Conservation (phyloP, 2,888 invertebrate genomes). For the Lepidocyrtoides sp. region DNA sequence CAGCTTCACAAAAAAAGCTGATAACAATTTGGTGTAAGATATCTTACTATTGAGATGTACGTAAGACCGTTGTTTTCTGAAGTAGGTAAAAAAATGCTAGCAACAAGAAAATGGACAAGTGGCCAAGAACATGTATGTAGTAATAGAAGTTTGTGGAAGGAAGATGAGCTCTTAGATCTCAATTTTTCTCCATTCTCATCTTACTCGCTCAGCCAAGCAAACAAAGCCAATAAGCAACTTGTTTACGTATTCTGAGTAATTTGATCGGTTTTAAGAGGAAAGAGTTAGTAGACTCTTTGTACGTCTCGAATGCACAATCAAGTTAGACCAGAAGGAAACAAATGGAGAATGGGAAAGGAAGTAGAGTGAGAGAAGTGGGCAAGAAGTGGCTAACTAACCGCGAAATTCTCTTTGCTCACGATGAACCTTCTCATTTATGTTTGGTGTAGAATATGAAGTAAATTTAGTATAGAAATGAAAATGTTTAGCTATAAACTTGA, state of each 20-base stretch:
- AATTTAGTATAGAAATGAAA: too few relatives aligned
- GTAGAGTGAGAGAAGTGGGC: background rate
- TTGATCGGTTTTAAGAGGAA: background rate
- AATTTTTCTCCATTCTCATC: background rate
- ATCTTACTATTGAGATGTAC: too few relatives aligned
- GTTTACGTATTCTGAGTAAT: slow-evolving; percentile 25
- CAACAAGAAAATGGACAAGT: background rate
- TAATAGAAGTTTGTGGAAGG: too few relatives aligned
- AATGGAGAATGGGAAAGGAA: background rate
- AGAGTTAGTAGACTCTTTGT: background rate
- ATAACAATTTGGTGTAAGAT: too few relatives aligned
- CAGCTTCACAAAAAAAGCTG: too few relatives aligned
- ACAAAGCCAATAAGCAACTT: background rate
- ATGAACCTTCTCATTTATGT: too few relatives aligned
- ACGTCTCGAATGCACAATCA: background rate
- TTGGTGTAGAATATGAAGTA: too few relatives aligned
- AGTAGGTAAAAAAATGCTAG: background rate
- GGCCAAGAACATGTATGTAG: background rate
- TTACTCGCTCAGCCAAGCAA: background rate
- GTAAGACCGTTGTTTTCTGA: too few relatives aligned
- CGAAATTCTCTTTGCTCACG: slow-evolving; percentile 21
- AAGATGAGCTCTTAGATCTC: background rate
- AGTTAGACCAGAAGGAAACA: background rate
- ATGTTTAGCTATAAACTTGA: too few relatives aligned
- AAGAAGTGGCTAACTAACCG: slow-evolving; percentile 37